These are phyloP conservation scores for Sinella curviseta DNA, from an alignment of 1,140 invertebrate species.

Conservation along the genomic window DNA sequence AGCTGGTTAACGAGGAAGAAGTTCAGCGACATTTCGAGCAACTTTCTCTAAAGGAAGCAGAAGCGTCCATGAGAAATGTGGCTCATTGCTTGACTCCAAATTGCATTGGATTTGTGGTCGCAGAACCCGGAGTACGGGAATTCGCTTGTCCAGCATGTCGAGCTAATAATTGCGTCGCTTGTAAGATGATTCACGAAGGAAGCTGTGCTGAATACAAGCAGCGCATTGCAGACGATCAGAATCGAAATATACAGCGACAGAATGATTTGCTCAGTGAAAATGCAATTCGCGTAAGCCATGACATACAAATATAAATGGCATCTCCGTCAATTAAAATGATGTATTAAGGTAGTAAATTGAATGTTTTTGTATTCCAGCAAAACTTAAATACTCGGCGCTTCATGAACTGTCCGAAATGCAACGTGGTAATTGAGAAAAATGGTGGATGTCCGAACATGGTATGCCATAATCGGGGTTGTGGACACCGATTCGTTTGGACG, in stretches of 20 bases:
- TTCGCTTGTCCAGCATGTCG: constrained; percentile 83
- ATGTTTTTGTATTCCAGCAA: neutral
- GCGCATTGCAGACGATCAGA: neutral
- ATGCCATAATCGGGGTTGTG: neutral
- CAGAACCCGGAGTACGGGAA: constrained; percentile 69
- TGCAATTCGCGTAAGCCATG: neutral
- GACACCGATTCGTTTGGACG: neutral
- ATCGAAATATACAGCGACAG: neutral
- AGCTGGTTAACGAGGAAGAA: constrained; percentile 56
- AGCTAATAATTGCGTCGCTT: constrained; percentile 79
- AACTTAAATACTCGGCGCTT: neutral
- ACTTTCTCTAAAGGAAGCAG: constrained; percentile 75
- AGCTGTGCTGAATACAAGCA: neutral
- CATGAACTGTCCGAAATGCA: neutral
- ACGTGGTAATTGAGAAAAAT: constrained; percentile 3
- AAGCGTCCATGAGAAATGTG: constrained; percentile 75
- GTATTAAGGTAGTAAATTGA: neutral
- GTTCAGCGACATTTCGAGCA: constrained; percentile 57
- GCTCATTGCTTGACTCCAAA: constrained; percentile 89
- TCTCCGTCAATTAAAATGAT: neutral
- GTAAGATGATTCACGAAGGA: constrained; percentile 65
- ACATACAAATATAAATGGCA: neutral
- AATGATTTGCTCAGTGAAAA: neutral
- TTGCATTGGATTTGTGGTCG: constrained; percentile 75
- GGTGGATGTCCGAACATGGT: neutral